Base-by-base conservation (phyloP, 2,113 vertebrate species). In the Serilophus lunatus region DNA sequence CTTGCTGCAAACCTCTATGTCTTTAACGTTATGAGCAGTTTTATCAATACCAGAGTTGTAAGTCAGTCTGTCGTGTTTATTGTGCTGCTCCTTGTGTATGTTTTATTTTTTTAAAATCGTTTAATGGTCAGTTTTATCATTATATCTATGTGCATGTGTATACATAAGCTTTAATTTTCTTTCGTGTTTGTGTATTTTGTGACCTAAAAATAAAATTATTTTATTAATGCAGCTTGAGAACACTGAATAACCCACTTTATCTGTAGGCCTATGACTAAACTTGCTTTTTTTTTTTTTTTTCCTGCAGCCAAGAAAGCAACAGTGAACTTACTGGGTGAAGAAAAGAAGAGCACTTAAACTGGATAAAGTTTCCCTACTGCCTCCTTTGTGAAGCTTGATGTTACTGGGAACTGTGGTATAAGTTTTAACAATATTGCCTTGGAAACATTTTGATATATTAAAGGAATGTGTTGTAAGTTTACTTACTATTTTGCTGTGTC, bases 281-380 rank as follows among this genome's bases (percentile, higher is more conserved):
- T 49, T 61, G 72, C 40, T 92, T 92, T 60, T 83, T 49, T 93
- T 17, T 44, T 44, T 17, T 44, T 12, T 42, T 85, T 96, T 92
- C 20, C n/a, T 95, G 42, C 97, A 99, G 99, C 98, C 88, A 99
- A 99, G 97, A 99, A 97, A 97, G 99, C 99, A 36, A 98, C 99
- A 33, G 99, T 99, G 92, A 99, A 99, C 95, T 80, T 99, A 69
- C 98, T 99, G 16, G 99, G 99, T n/a, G 99, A 99, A 54, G 99
- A 99, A 92, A 99, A 99, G 98, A 99, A 99, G 97, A 98, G 97
- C 93, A 97, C 97, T 89, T 99, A 98, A 97, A 74, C 78, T 63
- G 79, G 84, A 78, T 54, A 59, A 93, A 72, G 40, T 60, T 92
- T 91, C 86, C 68, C 29, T 71, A 23, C 53, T 5, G 40, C 63